Evolutionary conservation across 2,797 vertebrate species (phyloP).

Genomic region (Syngnathus rostellatus): DNA sequence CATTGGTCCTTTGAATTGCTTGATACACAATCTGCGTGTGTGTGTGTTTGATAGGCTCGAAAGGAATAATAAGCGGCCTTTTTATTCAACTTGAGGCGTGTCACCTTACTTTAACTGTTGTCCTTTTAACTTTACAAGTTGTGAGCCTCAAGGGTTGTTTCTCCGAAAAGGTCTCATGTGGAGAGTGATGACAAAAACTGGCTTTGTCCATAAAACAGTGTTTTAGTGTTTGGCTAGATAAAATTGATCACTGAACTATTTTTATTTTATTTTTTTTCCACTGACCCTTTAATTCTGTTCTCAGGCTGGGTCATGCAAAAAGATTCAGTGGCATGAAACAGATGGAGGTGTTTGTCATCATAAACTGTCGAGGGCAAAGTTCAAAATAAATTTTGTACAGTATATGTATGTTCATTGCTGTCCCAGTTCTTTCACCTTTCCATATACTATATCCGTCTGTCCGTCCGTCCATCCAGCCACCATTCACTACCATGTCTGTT

Average conservation of each 20-base stretch:
- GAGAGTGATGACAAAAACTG: background rate
- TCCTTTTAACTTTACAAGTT: conserved; percentile 8
- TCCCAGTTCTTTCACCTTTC: too few relatives aligned
- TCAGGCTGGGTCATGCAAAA: too few relatives aligned
- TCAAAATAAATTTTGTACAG: too few relatives aligned
- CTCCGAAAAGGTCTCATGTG: background rate
- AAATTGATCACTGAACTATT: background rate
- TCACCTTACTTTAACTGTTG: conserved; percentile 26
- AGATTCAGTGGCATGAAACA: too few relatives aligned
- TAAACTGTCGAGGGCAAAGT: too few relatives aligned
- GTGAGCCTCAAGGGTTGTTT: conserved; percentile 1
- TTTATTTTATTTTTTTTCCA: too few relatives aligned
- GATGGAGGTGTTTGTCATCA: too few relatives aligned
- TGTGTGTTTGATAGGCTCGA: conserved; percentile 5
- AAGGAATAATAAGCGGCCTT: conserved; percentile 8
- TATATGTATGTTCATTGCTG: too few relatives aligned
- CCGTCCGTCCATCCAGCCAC: too few relatives aligned
- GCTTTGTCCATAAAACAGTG: background rate
- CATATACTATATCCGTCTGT: too few relatives aligned
- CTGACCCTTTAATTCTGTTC: too few relatives aligned
- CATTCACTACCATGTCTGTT: too few relatives aligned
- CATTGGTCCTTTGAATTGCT: conserved; percentile 11
- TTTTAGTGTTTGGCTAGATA: background rate
- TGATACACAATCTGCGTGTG: conserved; percentile 1
- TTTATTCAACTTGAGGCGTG: conserved; percentile 14